Evolutionary conservation across 2,888 invertebrate species (phyloP), one percentile per base, ranked within the genome.

Genomic region (Drosophila neotestacea): DNA sequence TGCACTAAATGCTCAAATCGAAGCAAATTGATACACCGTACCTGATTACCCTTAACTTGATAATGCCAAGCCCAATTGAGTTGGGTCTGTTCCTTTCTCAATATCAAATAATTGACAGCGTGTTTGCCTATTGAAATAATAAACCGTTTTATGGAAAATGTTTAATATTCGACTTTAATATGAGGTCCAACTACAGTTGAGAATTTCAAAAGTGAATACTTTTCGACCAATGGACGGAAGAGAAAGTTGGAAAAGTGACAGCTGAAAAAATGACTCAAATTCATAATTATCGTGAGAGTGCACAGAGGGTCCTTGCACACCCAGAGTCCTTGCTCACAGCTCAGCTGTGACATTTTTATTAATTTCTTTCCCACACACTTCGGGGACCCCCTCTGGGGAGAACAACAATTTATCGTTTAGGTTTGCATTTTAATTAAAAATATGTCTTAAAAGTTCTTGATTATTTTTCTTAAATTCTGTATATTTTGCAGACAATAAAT

Each of bases 231-330:
- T 32, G 41, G 1, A 13, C 11, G n/a, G 36, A 36, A 13, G 13
- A 16, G 47, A 58, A 56, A 56, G 36, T 58, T 58, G 36, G 28
- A 30, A 27, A 58, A 47, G 38, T 47, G 56, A 58, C 56, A 58
- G 46, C 56, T 58, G 50, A 30, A 60, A 39, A 60, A 47, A 60
- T 50, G 50, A 50, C 48, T 60, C 38, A 50, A 58, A 58, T 77
- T 80, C 62, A 63, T 77, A 79, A 79, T 79, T 79, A 79, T 77
- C 67, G 55, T 76, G 27, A 58, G 72, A 69, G 54, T 36, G 65
- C 58, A 52, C 47, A 47, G 47, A 47, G 30, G 16, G 61, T 66
- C 55, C 78, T 62, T 48, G 30, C 48, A 48, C 54, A 44, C n/a
- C 1, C 38, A 38, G 47, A 38, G 59, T 63, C 51, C 76, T 62